Evolutionary conservation across 2,888 invertebrate species (phyloP).

Genomic region (Notodromas monacha): DNA sequence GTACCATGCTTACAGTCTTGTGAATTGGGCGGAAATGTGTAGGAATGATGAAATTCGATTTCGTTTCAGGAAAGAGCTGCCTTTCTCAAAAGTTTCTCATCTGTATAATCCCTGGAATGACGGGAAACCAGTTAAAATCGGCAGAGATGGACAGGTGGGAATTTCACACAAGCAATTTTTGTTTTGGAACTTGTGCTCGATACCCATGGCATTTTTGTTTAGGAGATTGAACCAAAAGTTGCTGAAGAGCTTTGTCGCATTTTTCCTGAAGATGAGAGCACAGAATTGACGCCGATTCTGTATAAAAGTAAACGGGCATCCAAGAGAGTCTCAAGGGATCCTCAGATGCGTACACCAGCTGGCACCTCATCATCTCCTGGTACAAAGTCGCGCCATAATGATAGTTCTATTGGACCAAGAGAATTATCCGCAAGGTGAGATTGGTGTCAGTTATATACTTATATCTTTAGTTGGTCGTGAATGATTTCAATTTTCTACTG

Average conservation of each 20-base stretch:
- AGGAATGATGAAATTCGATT: too few species aligned
- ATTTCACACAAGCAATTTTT: neutral
- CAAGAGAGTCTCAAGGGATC: too few species aligned
- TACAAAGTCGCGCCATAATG: too few species aligned
- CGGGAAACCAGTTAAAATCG: conserved; percentile 90
- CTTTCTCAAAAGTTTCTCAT: conserved; percentile 66
- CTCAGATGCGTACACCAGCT: too few species aligned
- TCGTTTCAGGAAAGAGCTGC: conserved; percentile 37
- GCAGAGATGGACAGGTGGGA: conserved; percentile 48
- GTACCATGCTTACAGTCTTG: conserved; percentile 7
- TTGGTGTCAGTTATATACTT: too few species aligned
- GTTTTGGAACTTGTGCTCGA: neutral
- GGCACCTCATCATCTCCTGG: too few species aligned
- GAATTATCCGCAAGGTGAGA: too few species aligned
- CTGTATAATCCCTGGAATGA: conserved; percentile 94
- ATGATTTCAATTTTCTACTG: too few species aligned
- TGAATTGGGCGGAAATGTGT: too few species aligned
- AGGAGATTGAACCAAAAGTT: conserved; percentile 83
- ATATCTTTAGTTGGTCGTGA: too few species aligned
- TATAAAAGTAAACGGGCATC: conserved; percentile 45
- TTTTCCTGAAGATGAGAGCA: conserved; percentile 63
- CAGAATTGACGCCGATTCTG: conserved; percentile 57
- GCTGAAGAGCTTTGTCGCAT: conserved; percentile 74
- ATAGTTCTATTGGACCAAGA: too few species aligned
- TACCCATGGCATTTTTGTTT: conserved; percentile 13